A percentile compares a stretch with the other conserved stretches of the same genome.
These are phyloP conservation scores for Enteromius mattozi DNA, from an alignment of 2,797 vertebrate genomes.

Conservation along the genomic window DNA sequence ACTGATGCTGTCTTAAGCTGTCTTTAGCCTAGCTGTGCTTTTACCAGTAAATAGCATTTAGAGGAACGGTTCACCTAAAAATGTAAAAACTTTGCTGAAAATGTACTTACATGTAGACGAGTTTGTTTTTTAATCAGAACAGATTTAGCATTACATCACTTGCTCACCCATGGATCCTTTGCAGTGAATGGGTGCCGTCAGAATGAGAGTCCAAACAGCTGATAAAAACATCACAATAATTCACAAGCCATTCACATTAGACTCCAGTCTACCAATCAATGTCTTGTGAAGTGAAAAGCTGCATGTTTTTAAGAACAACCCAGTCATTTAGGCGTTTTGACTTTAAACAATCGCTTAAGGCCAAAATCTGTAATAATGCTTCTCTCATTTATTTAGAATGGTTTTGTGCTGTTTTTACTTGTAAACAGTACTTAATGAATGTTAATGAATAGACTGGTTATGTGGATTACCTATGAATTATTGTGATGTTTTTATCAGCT, in stretches of 20 bases:
- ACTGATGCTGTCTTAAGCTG: slow-evolving; percentile 5
- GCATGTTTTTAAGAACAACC: background rate
- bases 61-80: background rate
- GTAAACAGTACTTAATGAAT: background rate
- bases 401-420: background rate
- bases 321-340: background rate
- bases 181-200: background rate
- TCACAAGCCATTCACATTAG: background rate
- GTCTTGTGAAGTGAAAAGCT: background rate
- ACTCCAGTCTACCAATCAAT: background rate
- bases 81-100: background rate
- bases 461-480: background rate
- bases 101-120: background rate
- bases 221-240: background rate
- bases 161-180: background rate
- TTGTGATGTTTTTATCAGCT: background rate
- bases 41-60: background rate
- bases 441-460: background rate
- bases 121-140: background rate
- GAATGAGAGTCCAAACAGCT: background rate
- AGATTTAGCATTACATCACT: background rate
- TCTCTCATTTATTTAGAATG: background rate
- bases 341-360: background rate
- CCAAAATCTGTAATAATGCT: background rate
- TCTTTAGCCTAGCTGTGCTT: slow-evolving; percentile 8